A percentile compares a stretch with the other conserved stretches of the same genome.
These are phyloP conservation scores for Brachionus angularis DNA, from an alignment of 1,140 invertebrate species.

Conservation along the genomic window DNA sequence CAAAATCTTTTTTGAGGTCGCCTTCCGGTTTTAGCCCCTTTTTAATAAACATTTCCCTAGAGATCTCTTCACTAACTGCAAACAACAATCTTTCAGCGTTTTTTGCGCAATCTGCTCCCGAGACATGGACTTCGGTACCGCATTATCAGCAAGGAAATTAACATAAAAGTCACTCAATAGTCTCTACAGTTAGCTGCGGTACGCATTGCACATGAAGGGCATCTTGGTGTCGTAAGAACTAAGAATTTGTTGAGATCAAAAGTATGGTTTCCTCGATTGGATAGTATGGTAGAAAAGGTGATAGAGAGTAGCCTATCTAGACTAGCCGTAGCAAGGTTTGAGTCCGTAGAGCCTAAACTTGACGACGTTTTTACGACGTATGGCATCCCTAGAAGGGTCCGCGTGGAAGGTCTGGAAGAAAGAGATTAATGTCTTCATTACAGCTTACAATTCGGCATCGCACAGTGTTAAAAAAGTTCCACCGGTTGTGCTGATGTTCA, in stretches of 20 bases:
- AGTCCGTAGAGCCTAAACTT: neutral
- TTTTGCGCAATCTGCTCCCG: too few relatives aligned
- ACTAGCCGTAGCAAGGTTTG: neutral
- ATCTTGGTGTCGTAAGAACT: conserved; percentile 47
- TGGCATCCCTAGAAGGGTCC: neutral
- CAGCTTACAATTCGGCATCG: neutral
- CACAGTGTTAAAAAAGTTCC: neutral
- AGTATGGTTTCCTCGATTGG: conserved; percentile 46
- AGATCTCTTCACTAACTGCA: too few relatives aligned
- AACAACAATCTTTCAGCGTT: too few relatives aligned
- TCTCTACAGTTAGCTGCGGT: conserved; percentile 43
- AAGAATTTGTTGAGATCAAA: conserved; percentile 46
- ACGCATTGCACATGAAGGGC: conserved; percentile 45
- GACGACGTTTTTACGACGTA: neutral
- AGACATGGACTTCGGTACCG: too few relatives aligned
- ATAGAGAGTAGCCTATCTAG: conserved; percentile 38
- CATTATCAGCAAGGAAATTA: too few relatives aligned
- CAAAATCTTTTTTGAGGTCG: too few relatives aligned
- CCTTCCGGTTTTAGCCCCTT: too few relatives aligned
- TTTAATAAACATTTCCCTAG: too few relatives aligned
- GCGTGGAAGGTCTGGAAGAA: neutral
- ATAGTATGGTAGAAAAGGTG: conserved; percentile 44
- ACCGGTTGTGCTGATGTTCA: neutral
- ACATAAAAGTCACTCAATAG: too few relatives aligned
- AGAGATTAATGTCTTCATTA: neutral